Conservation (phyloP, 92 coral and sea anemone species). For the Pocillopora meandrina region DNA sequence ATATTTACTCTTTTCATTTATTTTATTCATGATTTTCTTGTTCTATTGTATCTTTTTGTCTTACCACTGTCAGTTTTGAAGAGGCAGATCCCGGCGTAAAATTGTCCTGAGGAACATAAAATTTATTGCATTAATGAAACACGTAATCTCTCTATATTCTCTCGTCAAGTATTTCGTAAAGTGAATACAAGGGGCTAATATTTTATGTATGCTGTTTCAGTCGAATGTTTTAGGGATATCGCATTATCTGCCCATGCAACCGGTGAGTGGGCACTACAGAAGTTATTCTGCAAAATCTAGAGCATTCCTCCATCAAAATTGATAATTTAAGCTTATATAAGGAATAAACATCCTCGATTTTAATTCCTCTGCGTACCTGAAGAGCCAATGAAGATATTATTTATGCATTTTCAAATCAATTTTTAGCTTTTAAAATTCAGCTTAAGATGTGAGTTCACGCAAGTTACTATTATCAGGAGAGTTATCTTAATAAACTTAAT, state of each 20-base stretch:
- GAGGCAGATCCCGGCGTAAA: too few species aligned
- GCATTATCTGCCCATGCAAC: not conserved
- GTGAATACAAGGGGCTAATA: not conserved
- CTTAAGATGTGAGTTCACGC: too few species aligned
- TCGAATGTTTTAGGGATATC: not conserved
- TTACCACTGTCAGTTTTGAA: too few species aligned
- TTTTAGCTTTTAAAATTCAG: too few species aligned
- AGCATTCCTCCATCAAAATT: not conserved
- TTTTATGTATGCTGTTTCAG: constrained; percentile 3
- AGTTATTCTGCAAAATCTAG: not conserved
- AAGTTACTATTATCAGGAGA: too few species aligned
- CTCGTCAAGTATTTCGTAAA: not conserved
- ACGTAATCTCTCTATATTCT: not conserved
- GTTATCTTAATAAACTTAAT: too few species aligned
- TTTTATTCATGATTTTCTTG: not conserved
- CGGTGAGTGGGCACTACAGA: not conserved
- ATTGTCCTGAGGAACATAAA: too few species aligned
- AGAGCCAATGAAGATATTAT: too few species aligned
- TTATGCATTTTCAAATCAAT: too few species aligned
- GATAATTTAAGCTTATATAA: not conserved
- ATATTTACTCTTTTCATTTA: not conserved
- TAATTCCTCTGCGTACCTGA: too few species aligned
- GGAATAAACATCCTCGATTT: too few species aligned
- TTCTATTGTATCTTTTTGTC: not conserved
- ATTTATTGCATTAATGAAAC: too few species aligned